phyloP scores from a whole-genome alignment of 92 coral and sea anemone species.

The Phenganax stokvisi region DNA sequence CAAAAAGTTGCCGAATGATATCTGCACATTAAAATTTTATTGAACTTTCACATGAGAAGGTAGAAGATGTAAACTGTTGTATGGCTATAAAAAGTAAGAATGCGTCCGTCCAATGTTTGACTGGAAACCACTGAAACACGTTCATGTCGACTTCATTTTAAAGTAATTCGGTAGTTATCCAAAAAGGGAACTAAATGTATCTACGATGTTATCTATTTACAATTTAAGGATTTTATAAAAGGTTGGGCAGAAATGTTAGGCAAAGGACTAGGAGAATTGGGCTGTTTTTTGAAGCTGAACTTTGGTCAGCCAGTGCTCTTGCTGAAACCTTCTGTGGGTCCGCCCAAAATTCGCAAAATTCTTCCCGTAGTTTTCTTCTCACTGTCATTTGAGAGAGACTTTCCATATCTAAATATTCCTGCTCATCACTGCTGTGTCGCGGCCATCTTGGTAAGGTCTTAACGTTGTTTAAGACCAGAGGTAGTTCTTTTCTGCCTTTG shows the following conservation, averaged over 20 bases:
- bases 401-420: constrained; percentile 8
- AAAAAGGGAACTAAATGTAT: too few relatives aligned
- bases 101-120: too few relatives aligned
- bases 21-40: too few relatives aligned
- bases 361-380: neutral
- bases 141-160: too few relatives aligned
- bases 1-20: too few relatives aligned
- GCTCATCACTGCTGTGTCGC: neutral
- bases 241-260: neutral
- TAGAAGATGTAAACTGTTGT: too few relatives aligned
- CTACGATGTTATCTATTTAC: too few relatives aligned
- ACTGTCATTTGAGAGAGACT: constrained; percentile 11
- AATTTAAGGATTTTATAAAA: too few relatives aligned
- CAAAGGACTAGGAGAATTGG: neutral
- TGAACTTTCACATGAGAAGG: too few relatives aligned
- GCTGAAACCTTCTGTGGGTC: neutral
- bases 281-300: neutral
- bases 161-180: too few relatives aligned
- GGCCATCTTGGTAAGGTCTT: constrained; percentile 10
- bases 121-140: too few relatives aligned
- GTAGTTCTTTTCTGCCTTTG: neutral
- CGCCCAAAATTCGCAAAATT: constrained; percentile 1
- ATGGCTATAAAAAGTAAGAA: too few relatives aligned
- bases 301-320: neutral
- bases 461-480: constrained; percentile 2